Percentiles rank a stretch among this genome's conserved stretches.
Conservation (phyloP, 2,888 invertebrate species). For the Hemaris fuciformis region DNA sequence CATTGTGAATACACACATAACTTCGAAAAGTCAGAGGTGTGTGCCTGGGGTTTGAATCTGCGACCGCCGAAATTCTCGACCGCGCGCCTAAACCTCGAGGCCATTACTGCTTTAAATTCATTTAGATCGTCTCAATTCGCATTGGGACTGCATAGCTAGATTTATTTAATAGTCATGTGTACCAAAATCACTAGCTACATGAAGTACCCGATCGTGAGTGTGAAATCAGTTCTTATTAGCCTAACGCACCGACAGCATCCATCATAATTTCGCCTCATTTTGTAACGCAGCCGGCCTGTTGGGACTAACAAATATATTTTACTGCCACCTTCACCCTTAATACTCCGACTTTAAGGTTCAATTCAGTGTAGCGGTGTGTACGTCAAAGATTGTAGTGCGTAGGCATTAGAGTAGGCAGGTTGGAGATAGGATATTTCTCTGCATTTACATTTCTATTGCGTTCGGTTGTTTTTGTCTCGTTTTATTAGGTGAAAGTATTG, state of each 20-base stretch:
- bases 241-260: constrained; percentile 70
- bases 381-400: constrained; percentile 42
- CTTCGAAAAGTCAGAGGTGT: too few relatives aligned
- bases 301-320: constrained; percentile 40
- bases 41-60: too few relatives aligned
- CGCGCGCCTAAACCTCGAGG: too few relatives aligned
- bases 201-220: constrained; percentile 24
- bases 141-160: background rate
- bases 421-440: constrained; percentile 9
- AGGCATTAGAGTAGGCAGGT: constrained; percentile 40
- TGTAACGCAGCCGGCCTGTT: constrained; percentile 67
- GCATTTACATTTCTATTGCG: constrained; percentile 5
- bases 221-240: constrained; percentile 70
- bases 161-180: background rate
- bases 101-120: too few relatives aligned
- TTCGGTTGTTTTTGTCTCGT: constrained; percentile 1
- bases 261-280: constrained; percentile 80
- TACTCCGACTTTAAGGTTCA: background rate
- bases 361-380: background rate
- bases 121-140: too few relatives aligned
- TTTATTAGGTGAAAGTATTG: constrained; percentile 2
- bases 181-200: background rate
- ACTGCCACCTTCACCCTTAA: background rate
- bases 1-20: too few relatives aligned
- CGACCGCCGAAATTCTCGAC: too few relatives aligned